These are phyloP conservation scores for Paradoxurus hermaphroditus DNA, from an alignment of 2,113 vertebrate species.

Conservation along the genomic window DNA sequence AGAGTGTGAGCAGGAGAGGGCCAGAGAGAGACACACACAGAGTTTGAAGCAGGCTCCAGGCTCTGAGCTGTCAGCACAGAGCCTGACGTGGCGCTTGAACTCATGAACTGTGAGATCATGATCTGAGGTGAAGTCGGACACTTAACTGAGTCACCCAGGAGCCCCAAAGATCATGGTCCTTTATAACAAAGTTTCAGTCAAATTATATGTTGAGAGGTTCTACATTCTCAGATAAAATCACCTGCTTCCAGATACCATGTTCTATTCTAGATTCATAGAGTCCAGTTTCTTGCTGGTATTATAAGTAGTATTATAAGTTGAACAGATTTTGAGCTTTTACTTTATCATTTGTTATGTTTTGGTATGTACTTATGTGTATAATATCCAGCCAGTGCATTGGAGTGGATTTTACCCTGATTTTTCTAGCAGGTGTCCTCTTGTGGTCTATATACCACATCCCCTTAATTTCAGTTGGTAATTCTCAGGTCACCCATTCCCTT, in stretches of 20 bases:
- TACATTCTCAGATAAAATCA: slow-evolving; percentile 2
- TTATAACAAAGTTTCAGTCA: slow-evolving; percentile 29
- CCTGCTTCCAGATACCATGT: background rate
- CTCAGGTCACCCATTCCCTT: background rate
- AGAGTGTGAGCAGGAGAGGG: too few species aligned
- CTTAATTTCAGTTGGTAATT: background rate
- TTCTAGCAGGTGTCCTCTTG: background rate
- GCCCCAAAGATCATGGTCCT: background rate
- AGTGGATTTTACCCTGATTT: background rate
- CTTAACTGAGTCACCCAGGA: too few species aligned
- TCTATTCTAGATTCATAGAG: background rate
- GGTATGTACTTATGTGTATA: background rate
- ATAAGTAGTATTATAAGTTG: background rate
- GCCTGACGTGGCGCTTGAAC: too few species aligned
- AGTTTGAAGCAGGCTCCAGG: too few species aligned
- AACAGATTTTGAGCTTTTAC: slow-evolving; percentile 15
- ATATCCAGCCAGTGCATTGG: background rate
- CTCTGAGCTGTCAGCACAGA: too few species aligned
- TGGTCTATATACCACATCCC: background rate
- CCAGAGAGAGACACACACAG: too few species aligned
- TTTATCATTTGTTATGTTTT: background rate
- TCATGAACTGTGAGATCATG: too few species aligned
- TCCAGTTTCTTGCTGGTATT: background rate
- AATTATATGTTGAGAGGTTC: slow-evolving; percentile 1
- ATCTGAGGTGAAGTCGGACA: too few species aligned